Evolutionary conservation across 2,113 vertebrate genomes (phyloP).

Genomic region (Charina bottae): DNA sequence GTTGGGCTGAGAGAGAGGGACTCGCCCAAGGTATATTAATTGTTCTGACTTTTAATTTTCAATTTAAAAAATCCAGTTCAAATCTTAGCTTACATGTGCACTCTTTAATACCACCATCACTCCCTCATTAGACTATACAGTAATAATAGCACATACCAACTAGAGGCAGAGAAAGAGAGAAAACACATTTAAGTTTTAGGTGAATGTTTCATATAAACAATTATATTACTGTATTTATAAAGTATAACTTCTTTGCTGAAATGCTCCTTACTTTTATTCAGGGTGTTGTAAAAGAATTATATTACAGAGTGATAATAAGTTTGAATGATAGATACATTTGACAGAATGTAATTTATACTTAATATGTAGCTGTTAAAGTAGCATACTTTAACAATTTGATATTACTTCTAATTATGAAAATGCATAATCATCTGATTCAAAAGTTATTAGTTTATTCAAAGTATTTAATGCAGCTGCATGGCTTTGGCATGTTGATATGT

Average conservation of each 20-base stretch:
- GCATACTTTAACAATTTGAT: neutral
- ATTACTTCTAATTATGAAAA: neutral
- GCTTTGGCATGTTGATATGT: neutral
- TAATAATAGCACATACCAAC: neutral
- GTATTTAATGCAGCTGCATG: neutral
- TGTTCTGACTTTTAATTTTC: neutral
- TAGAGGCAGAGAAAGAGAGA: neutral
- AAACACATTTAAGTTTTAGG: neutral
- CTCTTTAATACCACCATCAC: neutral
- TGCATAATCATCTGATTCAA: neutral
- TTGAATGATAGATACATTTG: neutral
- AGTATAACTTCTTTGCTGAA: neutral
- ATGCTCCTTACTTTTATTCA: neutral
- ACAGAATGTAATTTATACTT: neutral
- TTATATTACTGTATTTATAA: neutral
- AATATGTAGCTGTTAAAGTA: neutral
- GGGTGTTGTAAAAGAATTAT: neutral
- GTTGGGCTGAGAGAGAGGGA: no score
- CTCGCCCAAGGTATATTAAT: no score
- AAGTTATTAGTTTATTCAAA: neutral
- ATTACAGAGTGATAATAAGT: neutral
- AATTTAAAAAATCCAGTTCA: neutral
- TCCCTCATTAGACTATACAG: neutral
- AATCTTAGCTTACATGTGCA: neutral
- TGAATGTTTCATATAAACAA: neutral